These are phyloP conservation scores for Pantherophis vulpinus DNA, from an alignment of 2,797 vertebrate genomes.

Conservation along the genomic window DNA sequence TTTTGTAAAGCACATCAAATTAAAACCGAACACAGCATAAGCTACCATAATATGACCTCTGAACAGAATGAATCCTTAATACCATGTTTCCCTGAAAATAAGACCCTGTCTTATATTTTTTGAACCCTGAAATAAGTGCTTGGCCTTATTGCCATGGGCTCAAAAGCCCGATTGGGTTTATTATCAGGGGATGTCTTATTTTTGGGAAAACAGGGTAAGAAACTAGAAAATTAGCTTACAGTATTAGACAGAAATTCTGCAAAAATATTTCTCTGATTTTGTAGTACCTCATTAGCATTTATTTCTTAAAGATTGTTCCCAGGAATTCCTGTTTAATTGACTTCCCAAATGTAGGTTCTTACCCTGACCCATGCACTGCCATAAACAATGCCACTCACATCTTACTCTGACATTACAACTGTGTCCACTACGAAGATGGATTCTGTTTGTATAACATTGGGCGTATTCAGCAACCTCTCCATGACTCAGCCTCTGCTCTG, in stretches of 20 bases:
- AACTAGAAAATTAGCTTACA: not conserved
- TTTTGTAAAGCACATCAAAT: not conserved
- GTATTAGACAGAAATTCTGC: not conserved
- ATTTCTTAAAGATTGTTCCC: not conserved
- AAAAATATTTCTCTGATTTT: not conserved
- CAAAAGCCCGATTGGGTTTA: no score
- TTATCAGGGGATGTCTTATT: no score
- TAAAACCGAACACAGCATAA: not conserved
- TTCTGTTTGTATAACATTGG: not conserved
- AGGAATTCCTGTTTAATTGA: not conserved
- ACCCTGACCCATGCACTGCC: not conserved
- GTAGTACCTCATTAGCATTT: not conserved
- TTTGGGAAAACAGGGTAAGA: not conserved
- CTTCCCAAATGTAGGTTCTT: not conserved
- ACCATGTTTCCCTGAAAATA: no score
- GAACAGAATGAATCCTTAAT: not conserved
- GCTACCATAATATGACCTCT: not conserved
- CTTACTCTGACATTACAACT: no score
- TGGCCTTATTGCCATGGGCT: no score
- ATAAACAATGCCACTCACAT: not conserved
- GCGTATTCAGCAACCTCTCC: not conserved
- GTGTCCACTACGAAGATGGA: not conserved
- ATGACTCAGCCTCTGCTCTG: constrained; percentile 1
- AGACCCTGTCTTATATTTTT: no score
- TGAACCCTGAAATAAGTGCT: no score